Conservation (phyloP, 2,888 invertebrate species). For the Leptogaster cylindrica region DNA sequence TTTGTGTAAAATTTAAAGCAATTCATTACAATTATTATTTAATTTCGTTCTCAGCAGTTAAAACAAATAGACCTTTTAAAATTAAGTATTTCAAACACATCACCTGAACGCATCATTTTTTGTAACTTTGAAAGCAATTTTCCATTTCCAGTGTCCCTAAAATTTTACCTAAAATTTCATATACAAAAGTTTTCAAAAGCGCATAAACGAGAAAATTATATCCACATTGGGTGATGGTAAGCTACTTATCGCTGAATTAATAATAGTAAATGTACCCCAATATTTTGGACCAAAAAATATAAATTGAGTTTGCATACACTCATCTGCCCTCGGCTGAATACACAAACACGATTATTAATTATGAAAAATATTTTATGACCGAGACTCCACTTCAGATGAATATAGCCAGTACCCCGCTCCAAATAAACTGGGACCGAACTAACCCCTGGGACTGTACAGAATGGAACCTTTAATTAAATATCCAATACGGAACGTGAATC, state of each 20-base stretch:
- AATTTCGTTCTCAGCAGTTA: no score
- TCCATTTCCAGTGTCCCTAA: no score
- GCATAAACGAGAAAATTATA: no score
- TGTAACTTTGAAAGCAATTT: no score
- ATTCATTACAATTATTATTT: no score
- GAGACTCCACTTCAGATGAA: constrained; percentile 25
- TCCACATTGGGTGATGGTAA: no score
- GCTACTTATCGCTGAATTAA: constrained; percentile 16
- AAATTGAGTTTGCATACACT: constrained; percentile 35
- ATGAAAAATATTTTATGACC: constrained; percentile 39
- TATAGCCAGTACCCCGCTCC: constrained; percentile 28
- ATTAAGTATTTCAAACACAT: no score
- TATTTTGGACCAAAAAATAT: constrained; percentile 12
- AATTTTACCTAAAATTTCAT: no score
- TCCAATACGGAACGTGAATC: constrained; percentile 44
- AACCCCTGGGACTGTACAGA: constrained; percentile 32
- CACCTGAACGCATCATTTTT: no score
- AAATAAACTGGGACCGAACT: constrained; percentile 37
- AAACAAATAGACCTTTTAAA: no score
- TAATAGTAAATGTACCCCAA: constrained; percentile 5
- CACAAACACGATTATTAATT: constrained; percentile 39
- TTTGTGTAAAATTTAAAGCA: no score
- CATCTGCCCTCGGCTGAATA: background rate
- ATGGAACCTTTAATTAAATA: constrained; percentile 45
- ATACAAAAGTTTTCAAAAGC: no score